Base-by-base conservation (phyloP, 2,113 vertebrate species). In the Bos indicus region DNA sequence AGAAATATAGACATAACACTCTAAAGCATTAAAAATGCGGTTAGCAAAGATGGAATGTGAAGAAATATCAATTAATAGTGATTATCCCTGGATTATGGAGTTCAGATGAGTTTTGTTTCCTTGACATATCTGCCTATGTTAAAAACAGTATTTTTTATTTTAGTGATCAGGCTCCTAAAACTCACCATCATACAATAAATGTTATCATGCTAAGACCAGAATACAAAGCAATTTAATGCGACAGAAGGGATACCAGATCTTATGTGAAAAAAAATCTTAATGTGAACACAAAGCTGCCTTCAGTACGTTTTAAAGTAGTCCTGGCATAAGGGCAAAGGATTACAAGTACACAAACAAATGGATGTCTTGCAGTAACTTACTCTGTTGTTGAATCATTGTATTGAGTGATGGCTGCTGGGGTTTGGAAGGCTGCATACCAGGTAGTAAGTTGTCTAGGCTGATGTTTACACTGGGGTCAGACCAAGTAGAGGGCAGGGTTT, bases 401-500 rank as follows among this genome's bases (percentile, higher is more conserved):
- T 99, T 99, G 64, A 99, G 99, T 0, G 99, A 99, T 88, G 99
- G 99, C 98, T 99, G 99, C 90, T 98, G 99, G 23, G 99, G 99
- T 98, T 99, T 99, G 93, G 99, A 99, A 94, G 99, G 99, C 92
- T 99, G 99, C 98, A 99, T 99, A 96, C 99, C 99, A 83, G 99
- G 99, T 84, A 99, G 98, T 98, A 99, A 99, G 98, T 99, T 99
- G 99, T 99, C 99, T 98, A 99, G 99, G 98, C 99, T 99, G 99
- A 99, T 99, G 99, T 99, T 99, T 97, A 99, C 99, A 36, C 99
- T 99, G 98, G 99, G 99, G 98, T 99, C 99, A 87, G 99, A 99
- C 99, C 99, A 99, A 93, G 99, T 99, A 71, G 99, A 99, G 4
- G 99, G 99, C 96, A 99, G 98, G 89, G 99, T 98, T 99, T 99